Evolutionary conservation across 2,797 vertebrate genomes (phyloP).

Genomic region (Limosa lapponica): DNA sequence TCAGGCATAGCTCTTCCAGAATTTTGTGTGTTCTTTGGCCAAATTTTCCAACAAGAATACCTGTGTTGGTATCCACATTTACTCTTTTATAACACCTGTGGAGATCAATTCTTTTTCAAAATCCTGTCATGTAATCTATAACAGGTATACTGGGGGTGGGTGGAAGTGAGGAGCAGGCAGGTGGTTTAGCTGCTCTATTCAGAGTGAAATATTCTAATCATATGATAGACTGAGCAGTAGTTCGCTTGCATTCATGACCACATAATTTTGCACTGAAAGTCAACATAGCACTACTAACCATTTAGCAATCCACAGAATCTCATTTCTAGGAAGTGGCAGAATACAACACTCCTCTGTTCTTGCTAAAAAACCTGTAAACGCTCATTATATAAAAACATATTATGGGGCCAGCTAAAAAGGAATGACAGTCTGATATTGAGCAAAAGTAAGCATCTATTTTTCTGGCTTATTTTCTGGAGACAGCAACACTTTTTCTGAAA

Average conservation of each 20-base stretch:
- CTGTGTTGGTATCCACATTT: not conserved
- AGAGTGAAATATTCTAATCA: not conserved
- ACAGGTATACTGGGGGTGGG: not conserved
- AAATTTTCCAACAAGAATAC: not conserved
- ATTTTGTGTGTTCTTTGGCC: not conserved
- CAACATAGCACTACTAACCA: not conserved
- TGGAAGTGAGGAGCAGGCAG: not conserved
- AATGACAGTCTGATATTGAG: not conserved
- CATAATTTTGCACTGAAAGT: constrained; percentile 14
- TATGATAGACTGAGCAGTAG: not conserved
- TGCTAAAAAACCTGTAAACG: not conserved
- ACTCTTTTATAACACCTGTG: not conserved
- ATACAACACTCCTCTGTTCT: not conserved
- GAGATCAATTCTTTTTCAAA: not conserved
- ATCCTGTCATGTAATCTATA: not conserved
- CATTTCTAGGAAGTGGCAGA: not conserved
- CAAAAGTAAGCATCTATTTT: not conserved
- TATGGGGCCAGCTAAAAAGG: not conserved
- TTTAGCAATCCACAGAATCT: not conserved
- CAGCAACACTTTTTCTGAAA: constrained; percentile 28
- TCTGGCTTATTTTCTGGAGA: not conserved
- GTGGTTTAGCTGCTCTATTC: not conserved
- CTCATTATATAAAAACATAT: not conserved
- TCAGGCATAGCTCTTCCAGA: not conserved
- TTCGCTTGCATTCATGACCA: not conserved